Conservation (phyloP, 2,113 vertebrate species). For the Promerops cafer region DNA sequence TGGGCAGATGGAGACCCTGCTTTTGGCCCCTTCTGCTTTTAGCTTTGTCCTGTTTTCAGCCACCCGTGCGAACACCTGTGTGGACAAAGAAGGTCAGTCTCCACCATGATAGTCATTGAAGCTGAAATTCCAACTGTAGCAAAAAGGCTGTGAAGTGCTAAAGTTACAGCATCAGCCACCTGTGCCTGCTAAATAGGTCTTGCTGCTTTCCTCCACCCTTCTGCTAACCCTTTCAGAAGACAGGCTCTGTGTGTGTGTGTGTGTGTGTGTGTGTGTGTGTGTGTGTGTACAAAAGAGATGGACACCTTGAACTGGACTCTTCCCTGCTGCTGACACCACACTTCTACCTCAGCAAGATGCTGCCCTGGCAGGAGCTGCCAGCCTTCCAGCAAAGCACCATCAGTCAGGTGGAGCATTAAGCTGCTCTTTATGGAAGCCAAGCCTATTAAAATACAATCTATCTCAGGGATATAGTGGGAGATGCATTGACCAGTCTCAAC, state of each 20-base stretch:
- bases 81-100: neutral
- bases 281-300: neutral
- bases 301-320: neutral
- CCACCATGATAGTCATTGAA: neutral
- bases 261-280: no score
- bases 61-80: neutral
- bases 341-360: slow-evolving; percentile 19
- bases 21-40: neutral
- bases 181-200: neutral
- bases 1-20: neutral
- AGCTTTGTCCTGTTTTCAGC: neutral
- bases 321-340: slow-evolving; percentile 43
- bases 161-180: neutral
- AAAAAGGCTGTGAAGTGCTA: neutral
- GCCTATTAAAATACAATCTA: slow-evolving; percentile 57
- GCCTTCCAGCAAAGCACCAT: slow-evolving; percentile 10
- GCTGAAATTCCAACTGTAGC: neutral
- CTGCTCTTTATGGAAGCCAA: slow-evolving; percentile 9
- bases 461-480: slow-evolving; percentile 11
- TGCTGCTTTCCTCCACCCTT: neutral
- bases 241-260: neutral
- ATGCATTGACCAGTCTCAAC: slow-evolving; percentile 10
- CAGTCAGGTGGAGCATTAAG: slow-evolving; percentile 30
- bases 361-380: slow-evolving; percentile 38
- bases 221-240: neutral